Conservation (phyloP, 2,797 vertebrate species). For the Poecilia picta region DNA sequence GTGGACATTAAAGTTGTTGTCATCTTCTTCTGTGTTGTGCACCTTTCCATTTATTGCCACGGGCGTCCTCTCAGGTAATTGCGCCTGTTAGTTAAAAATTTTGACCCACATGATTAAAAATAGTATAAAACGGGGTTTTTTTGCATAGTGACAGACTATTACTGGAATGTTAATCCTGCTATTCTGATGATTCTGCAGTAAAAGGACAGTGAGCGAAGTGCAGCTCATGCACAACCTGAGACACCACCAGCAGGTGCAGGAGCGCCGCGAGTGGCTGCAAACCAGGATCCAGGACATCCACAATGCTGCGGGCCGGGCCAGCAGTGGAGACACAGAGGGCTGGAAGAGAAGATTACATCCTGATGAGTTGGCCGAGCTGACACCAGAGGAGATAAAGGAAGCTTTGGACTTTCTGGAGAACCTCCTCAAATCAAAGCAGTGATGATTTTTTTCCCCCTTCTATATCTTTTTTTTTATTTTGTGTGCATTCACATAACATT, state of each 20-base stretch:
- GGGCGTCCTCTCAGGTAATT: slow-evolving; percentile 84
- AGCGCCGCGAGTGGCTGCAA: slow-evolving; percentile 90
- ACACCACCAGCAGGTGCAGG: slow-evolving; percentile 82
- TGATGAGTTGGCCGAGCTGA: slow-evolving; percentile 62
- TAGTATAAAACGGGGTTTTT: neutral
- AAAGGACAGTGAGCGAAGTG: slow-evolving; percentile 91
- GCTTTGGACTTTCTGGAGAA: slow-evolving; percentile 62
- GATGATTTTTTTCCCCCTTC: slow-evolving; percentile 17
- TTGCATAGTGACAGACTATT: neutral
- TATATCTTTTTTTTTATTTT: neutral
- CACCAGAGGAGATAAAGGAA: slow-evolving; percentile 60
- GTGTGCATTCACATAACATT: slow-evolving; percentile 12
- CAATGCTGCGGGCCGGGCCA: slow-evolving; percentile 67
- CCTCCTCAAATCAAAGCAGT: slow-evolving; percentile 50
- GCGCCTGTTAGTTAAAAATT: neutral
- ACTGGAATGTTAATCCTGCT: neutral
- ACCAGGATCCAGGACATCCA: slow-evolving; percentile 86
- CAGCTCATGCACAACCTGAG: slow-evolving; percentile 93
- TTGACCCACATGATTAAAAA: neutral
- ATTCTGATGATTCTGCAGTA: slow-evolving; percentile 71
- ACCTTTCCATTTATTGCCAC: slow-evolving; percentile 73
- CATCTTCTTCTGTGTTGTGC: slow-evolving; percentile 78
- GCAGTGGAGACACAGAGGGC: slow-evolving; percentile 15
- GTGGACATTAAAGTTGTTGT: slow-evolving; percentile 71
- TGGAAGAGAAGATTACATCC: slow-evolving; percentile 59